Evolutionary conservation across 2,113 vertebrate genomes (phyloP), one percentile per base, ranked within the genome.

Genomic region (Cranoglanis bouderius): DNA sequence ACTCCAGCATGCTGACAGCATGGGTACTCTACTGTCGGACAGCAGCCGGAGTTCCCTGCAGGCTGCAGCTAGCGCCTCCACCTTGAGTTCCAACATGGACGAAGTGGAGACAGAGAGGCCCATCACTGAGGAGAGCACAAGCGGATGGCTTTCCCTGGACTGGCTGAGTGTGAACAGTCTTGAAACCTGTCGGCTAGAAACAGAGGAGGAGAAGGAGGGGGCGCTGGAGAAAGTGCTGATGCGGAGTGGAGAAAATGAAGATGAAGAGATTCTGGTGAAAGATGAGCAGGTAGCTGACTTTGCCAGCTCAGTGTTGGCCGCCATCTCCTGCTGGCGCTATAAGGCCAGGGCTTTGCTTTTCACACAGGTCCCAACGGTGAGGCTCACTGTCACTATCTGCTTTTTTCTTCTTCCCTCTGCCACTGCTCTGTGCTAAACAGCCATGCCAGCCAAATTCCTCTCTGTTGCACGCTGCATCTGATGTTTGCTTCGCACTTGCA

Each of bases 211-310:
- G 65, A 92, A 94, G 88, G 88, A 91, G 74, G 87, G 89, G 65
- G 87, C 67, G 85, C 88, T 49, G 91, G 92, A 77, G 38, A 61
- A 85, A 32, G 91, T 86, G 75, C 43, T 70, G 49, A 8, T 29
- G 14, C 77, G 12, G 43, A 87, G 90, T 91, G 78, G 87, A 86
- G 89, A 80, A 16, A 46, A 70, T 85, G 83, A 78, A 90, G 81
- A 91, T 91, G 89, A 92, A 91, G 89, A 94, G 93, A 88, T 94
- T 92, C 94, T 97, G 93, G 96, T 96, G 93, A 96, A 95, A 94
- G 96, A 95, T 51, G 96, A 98, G 93, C 97, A 99, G 98, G 98
- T 98, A 98, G 96, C 97, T 63, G 97, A 97, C 94, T 97, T 97
- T 95, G 96, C 97, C 95, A 96, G 95, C 94, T 96, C 96, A 91